Percentiles rank a stretch among this genome's conserved stretches.
phyloP scores from a whole-genome alignment of 2,888 invertebrate species.

The Leptothorax acervorum region DNA sequence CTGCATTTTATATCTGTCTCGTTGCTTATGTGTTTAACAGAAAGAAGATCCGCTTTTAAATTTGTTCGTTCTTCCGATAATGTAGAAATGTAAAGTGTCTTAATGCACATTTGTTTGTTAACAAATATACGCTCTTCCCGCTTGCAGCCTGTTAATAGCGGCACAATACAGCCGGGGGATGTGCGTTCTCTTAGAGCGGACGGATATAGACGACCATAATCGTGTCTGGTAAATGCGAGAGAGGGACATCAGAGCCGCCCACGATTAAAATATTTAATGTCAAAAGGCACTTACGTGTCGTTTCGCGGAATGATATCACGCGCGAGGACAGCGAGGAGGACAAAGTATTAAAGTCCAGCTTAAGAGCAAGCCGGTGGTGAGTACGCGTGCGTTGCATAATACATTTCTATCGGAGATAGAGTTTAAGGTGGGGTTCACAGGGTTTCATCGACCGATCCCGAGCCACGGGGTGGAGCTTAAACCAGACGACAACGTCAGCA shows the following conservation, averaged over 20 bases:
- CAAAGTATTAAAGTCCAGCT: slow-evolving; percentile 30
- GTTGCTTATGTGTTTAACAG: not conserved
- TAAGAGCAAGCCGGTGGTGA: slow-evolving; percentile 31
- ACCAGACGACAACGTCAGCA: slow-evolving; percentile 82
- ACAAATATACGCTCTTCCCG: not conserved
- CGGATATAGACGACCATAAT: slow-evolving; percentile 33
- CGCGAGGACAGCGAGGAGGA: slow-evolving; percentile 13
- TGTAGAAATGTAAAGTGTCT: not conserved
- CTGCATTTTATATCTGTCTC: not conserved
- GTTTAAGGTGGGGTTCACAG: slow-evolving; percentile 78
- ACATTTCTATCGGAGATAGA: slow-evolving; percentile 60
- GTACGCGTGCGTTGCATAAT: slow-evolving; percentile 52
- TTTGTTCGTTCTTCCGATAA: not conserved
- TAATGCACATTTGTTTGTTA: not conserved
- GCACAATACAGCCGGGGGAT: not conserved
- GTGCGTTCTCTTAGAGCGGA: not conserved
- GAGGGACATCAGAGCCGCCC: not conserved
- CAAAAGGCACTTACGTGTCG: slow-evolving; percentile 40
- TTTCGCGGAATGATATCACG: slow-evolving; percentile 35
- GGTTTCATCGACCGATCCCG: slow-evolving; percentile 84
- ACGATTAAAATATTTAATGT: slow-evolving; percentile 51
- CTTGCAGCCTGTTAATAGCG: not conserved
- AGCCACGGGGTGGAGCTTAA: slow-evolving; percentile 80
- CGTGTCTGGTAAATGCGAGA: slow-evolving; percentile 18
- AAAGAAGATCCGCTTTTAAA: not conserved